Evolutionary conservation across 2,797 vertebrate species (phyloP), one percentile per base, ranked within the genome.

Genomic region (Siniperca scherzeri): DNA sequence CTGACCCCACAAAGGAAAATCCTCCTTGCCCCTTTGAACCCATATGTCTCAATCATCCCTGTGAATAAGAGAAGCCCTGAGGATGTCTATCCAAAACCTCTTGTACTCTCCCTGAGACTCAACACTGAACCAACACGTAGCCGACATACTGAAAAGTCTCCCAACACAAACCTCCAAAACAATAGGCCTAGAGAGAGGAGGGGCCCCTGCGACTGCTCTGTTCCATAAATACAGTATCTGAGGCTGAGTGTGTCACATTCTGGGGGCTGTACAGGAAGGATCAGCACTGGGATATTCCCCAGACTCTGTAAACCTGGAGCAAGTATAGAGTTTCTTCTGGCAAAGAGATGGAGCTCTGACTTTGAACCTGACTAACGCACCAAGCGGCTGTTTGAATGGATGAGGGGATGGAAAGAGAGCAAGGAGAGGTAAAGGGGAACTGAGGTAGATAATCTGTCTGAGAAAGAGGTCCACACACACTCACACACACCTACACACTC

Each of bases 311-410:
- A 82, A 90, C 80, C 76, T 74, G 77, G 19, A 74, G 48, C 87
- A 82, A 69, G 87, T 91, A 70, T 94, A 88, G 77, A 69, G 87
- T 94, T 94, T 90, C 91, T 60, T 57, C 86, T 85, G 87, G 83
- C 83, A 90, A 70, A 33, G 14, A 84, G 74, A 40, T 36, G 64
- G 77, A 88, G 83, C 75, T 86, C 81, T 83, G 81, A 82, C 91
- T 94, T 92, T 93, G 91, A 95, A 94, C 86, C 84, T 83, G 89
- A 85, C 77, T 74, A 87, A 90, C 68, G 70, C 79, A 69, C 79
- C 46, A 22, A 84, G 77, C 52, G 16, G 74, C 78, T 55, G 76
- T 81, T 69, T 89, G 78, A 81, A 88, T 72, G 84, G 66, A 77
- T 72, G 87, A 83, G 52, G 48, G 61, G 71, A 78, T 55, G 22